These are phyloP conservation scores for Pammene aurita DNA, from an alignment of 2,888 invertebrate genomes.

Conservation along the genomic window DNA sequence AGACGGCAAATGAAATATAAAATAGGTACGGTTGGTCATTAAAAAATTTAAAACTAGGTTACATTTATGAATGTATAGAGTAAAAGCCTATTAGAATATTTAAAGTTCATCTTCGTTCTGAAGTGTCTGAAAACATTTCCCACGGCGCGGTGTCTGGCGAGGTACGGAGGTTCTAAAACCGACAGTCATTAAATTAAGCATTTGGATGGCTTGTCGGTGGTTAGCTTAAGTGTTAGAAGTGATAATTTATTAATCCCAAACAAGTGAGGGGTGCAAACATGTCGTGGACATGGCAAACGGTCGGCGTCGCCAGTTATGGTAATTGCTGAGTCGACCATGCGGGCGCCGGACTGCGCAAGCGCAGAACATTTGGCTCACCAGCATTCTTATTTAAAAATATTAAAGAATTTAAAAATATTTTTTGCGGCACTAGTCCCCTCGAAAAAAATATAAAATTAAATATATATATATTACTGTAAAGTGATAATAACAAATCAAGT, in stretches of 20 bases:
- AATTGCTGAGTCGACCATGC: conserved; percentile 22
- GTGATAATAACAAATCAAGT: too few relatives aligned
- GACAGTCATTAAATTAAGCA: conserved; percentile 11
- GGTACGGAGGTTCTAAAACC: neutral
- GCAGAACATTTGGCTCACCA: conserved; percentile 18
- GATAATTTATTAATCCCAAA: conserved; percentile 31
- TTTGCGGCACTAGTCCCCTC: too few relatives aligned
- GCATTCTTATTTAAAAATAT: neutral
- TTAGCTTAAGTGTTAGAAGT: conserved; percentile 31
- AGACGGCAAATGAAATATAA: too few relatives aligned
- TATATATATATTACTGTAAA: too few relatives aligned
- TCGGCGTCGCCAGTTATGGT: conserved; percentile 33
- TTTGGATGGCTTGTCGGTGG: conserved; percentile 11
- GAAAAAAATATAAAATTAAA: too few relatives aligned
- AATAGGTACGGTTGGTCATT: too few relatives aligned
- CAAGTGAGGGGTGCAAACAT: conserved; percentile 29
- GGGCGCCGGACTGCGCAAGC: conserved; percentile 24
- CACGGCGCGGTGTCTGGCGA: neutral
- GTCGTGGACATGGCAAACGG: conserved; percentile 30
- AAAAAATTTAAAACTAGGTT: too few relatives aligned
- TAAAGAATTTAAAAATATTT: neutral
- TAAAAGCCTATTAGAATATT: too few relatives aligned
- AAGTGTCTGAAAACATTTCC: neutral
- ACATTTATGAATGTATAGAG: too few relatives aligned
- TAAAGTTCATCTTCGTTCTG: neutral